phyloP scores from a whole-genome alignment of 2,888 invertebrate genomes.

The Drosophila kambysellisi region DNA sequence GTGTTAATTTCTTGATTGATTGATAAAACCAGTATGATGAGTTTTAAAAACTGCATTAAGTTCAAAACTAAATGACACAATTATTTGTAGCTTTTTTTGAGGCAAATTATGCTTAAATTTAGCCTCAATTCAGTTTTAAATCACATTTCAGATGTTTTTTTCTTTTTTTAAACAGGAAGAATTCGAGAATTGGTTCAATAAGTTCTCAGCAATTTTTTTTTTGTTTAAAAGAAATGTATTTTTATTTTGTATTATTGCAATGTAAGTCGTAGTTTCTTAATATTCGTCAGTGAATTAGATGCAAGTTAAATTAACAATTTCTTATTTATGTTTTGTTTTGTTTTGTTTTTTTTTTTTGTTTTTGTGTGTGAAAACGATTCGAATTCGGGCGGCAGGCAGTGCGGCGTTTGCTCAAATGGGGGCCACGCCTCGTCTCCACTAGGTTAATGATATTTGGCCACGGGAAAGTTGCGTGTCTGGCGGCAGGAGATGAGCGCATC shows the following conservation, averaged over 20 bases:
- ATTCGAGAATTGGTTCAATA: background rate
- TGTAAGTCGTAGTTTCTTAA: conserved; percentile 25
- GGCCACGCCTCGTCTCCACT: background rate
- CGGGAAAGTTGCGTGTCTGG: conserved; percentile 83
- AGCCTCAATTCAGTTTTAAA: background rate
- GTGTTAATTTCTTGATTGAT: background rate
- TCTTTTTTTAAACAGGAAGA: background rate
- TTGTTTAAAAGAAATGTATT: conserved; percentile 4
- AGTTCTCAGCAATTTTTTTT: background rate
- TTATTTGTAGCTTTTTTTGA: background rate
- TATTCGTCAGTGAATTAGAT: conserved; percentile 35
- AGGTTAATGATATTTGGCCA: conserved; percentile 82
- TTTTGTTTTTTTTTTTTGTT: background rate
- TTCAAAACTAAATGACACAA: background rate
- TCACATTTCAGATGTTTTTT: background rate
- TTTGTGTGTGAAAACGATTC: conserved; percentile 3
- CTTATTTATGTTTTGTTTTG: background rate
- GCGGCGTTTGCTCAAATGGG: conserved; percentile 50
- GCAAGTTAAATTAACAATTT: conserved; percentile 33
- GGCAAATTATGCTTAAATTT: background rate
- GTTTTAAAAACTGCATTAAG: background rate
- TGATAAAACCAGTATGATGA: background rate
- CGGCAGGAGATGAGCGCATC: conserved; percentile 88
- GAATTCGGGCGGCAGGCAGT: conserved; percentile 66
- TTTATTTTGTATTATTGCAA: conserved; percentile 30